A percentile compares a stretch with the other conserved stretches of the same genome.
Evolutionary conservation across 1,140 invertebrate genomes (phyloP).

Genomic region (Agraylea sexmaculata): DNA sequence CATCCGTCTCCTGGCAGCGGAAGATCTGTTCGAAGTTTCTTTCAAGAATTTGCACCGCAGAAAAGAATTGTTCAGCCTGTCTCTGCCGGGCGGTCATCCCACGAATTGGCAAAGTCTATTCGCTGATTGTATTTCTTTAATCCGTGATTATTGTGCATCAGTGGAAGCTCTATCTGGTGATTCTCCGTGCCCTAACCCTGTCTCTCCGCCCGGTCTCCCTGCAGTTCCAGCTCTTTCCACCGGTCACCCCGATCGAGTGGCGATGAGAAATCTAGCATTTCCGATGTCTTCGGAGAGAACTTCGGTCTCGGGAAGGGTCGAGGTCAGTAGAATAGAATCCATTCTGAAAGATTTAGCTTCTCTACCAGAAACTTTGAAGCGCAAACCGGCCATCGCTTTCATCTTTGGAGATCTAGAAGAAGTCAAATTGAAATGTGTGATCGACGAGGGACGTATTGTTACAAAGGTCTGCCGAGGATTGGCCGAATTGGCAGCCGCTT

Average conservation of each 20-base stretch:
- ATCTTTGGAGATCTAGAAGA: slow-evolving; percentile 59
- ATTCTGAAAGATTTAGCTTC: slow-evolving; percentile 25
- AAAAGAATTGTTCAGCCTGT: slow-evolving; percentile 52
- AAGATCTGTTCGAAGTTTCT: slow-evolving; percentile 52
- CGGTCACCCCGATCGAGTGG: slow-evolving; percentile 27
- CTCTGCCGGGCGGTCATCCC: slow-evolving; percentile 65
- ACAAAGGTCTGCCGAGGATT: slow-evolving; percentile 60
- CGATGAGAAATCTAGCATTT: slow-evolving; percentile 35
- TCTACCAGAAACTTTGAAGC: slow-evolving; percentile 31
- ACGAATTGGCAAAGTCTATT: slow-evolving; percentile 65
- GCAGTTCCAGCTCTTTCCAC: slow-evolving; percentile 22
- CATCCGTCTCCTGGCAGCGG: slow-evolving; percentile 55
- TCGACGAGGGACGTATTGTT: slow-evolving; percentile 53
- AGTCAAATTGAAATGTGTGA: slow-evolving; percentile 47
- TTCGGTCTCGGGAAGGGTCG: slow-evolving; percentile 23
- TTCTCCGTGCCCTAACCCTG: slow-evolving; percentile 22
- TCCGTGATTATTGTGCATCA: slow-evolving; percentile 49
- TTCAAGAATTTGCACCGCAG: slow-evolving; percentile 45
- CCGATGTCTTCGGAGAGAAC: slow-evolving; percentile 23
- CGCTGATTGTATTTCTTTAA: slow-evolving; percentile 43
- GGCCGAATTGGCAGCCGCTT: slow-evolving; percentile 50
- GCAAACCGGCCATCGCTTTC: slow-evolving; percentile 51
- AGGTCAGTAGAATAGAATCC: slow-evolving; percentile 25
- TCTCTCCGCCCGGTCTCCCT: too few species aligned
- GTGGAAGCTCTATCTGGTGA: slow-evolving; percentile 43